Evolutionary conservation across 1,140 invertebrate species (phyloP), one percentile per base, ranked within the genome.

Genomic region (Acromyrmex echinatior): DNA sequence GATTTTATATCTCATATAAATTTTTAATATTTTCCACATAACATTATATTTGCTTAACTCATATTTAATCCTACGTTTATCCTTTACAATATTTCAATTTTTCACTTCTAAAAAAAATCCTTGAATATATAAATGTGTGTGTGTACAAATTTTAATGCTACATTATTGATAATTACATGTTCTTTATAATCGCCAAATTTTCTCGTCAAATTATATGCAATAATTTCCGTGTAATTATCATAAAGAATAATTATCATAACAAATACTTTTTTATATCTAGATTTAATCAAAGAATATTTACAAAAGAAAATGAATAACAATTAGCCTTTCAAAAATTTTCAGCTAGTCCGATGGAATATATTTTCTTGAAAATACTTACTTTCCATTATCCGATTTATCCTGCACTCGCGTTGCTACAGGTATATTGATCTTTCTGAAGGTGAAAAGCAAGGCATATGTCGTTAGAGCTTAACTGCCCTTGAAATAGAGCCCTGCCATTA

Each of bases 381-480:
- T 79, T 21, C 14, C 49, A 68, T 39, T 45, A 79, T 49, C 31
- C 35, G 21, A 80, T 80, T 80, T 80, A 79, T 10, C 2, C 0
- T 39, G 28, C 28, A 39, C 21, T 80, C 63, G 21, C 10, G 63
- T 70, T 9, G 14, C 31, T 70, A 28, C 25, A 45, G 2, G 39
- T 45, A 70, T 7, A 39, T 0, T 25, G 9, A 7, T 70, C 21
- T 4, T 39, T 80, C 31, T 39, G 49, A 56, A 68, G 28, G 14
- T 56, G n/a, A 56, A 31, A 80, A 80, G 21, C 18, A 80, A 80
- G 16, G 28, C 9, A 80, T 68, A 35, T 65, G 70, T 86, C 70
- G 74, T 89, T 90, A 71, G 70, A 21, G 14, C 56, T 90, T 88
- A 90, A 90, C 76, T 86, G 81, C 70, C 70, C 76, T 82, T 88